Evolutionary conservation across 2,113 vertebrate genomes (phyloP).

Genomic region (Pedionomus torquatus): DNA sequence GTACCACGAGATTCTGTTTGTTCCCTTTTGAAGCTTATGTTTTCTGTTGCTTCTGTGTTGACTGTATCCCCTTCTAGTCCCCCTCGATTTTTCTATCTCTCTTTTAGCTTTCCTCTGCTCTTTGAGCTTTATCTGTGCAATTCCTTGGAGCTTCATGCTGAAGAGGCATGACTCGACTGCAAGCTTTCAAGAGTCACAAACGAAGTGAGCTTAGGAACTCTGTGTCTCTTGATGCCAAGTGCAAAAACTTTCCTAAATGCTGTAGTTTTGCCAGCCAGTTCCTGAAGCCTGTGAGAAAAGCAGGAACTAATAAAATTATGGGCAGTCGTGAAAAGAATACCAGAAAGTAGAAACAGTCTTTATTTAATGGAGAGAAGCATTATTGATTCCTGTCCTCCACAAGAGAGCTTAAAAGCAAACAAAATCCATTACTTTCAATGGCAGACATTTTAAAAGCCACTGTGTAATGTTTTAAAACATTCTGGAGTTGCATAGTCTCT

Average conservation of each 20-base stretch:
- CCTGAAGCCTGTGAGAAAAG: background rate
- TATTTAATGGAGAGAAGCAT: slow-evolving; percentile 6
- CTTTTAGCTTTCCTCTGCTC: slow-evolving; percentile 25
- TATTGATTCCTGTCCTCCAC: slow-evolving; percentile 23
- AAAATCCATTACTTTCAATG: slow-evolving; percentile 28
- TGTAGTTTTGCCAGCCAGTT: background rate
- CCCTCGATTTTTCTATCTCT: slow-evolving; percentile 34
- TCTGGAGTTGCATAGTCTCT: background rate
- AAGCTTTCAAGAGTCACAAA: slow-evolving; percentile 65
- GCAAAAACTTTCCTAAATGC: slow-evolving; percentile 16
- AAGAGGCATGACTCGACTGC: slow-evolving; percentile 50
- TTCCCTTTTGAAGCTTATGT: slow-evolving; percentile 32
- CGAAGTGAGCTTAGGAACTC: slow-evolving; percentile 33
- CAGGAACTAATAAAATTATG: background rate
- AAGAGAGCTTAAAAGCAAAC: slow-evolving; percentile 16
- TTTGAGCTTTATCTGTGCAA: slow-evolving; percentile 34
- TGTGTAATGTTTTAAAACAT: background rate
- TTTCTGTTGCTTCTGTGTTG: slow-evolving; percentile 26
- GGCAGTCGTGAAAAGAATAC: background rate
- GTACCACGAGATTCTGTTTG: background rate
- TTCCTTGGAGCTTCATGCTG: slow-evolving; percentile 64
- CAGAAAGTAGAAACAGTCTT: slow-evolving; percentile 13
- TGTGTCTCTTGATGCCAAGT: background rate
- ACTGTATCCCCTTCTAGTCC: background rate
- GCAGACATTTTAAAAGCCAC: slow-evolving; percentile 16